These are phyloP conservation scores for Xerus inauris DNA, from an alignment of 2,113 vertebrate genomes.

Conservation along the genomic window DNA sequence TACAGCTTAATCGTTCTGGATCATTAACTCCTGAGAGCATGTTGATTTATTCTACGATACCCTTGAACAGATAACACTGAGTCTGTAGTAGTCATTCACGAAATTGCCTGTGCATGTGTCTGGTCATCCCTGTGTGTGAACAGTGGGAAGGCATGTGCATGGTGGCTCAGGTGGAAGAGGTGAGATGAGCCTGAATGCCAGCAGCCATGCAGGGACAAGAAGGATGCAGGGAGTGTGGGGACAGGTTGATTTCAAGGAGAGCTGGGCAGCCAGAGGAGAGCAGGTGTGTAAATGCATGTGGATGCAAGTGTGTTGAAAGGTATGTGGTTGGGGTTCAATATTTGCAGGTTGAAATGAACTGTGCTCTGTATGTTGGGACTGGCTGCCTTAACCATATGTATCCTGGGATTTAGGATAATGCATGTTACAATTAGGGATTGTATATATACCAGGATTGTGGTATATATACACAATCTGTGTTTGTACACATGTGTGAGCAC, in stretches of 20 bases:
- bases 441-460: too few relatives aligned
- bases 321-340: too few relatives aligned
- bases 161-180: not conserved
- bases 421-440: not conserved
- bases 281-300: not conserved
- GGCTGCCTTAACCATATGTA: not conserved
- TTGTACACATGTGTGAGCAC: not conserved
- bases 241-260: not conserved
- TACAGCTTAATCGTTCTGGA: not conserved
- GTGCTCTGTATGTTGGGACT: not conserved
- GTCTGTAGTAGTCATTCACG: not conserved
- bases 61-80: not conserved
- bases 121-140: not conserved
- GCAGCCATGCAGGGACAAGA: fast-evolving
- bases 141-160: fast-evolving
- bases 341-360: not conserved
- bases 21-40: not conserved
- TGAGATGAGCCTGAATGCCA: fast-evolving
- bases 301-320: not conserved
- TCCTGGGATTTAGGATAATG: not conserved
- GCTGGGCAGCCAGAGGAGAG: not conserved
- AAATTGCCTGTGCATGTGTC: not conserved
- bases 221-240: too few relatives aligned
- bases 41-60: not conserved
- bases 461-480: too few relatives aligned